Evolutionary conservation across 2,888 invertebrate species (phyloP).

Genomic region (Ischnus inquisitorius): DNA sequence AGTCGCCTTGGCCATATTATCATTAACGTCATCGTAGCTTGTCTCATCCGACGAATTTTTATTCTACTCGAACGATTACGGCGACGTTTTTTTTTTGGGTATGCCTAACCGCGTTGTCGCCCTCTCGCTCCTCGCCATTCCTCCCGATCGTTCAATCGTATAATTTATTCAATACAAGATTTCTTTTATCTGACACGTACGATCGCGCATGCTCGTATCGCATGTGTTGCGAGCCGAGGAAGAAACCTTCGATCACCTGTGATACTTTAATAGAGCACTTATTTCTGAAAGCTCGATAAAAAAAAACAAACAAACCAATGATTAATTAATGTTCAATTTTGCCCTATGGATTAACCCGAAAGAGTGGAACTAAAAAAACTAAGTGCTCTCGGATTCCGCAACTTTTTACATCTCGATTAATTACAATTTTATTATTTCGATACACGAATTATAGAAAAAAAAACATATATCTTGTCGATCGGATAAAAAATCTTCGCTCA

Average conservation of each 20-base stretch:
- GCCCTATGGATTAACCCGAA: no score
- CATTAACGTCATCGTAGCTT: conserved; percentile 37
- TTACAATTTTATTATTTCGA: not conserved
- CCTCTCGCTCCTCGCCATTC: not conserved
- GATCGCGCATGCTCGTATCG: not conserved
- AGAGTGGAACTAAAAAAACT: no score
- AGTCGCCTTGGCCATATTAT: conserved; percentile 37
- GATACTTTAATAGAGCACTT: no score
- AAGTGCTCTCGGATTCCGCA: no score
- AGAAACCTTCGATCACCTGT: not conserved
- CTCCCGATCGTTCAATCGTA: conserved; percentile 38
- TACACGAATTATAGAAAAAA: not conserved
- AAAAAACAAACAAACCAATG: no score
- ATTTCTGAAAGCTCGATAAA: no score
- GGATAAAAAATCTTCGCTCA: not conserved
- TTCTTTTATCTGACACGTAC: conserved; percentile 50
- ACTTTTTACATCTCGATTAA: no score
- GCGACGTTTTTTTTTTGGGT: conserved; percentile 36
- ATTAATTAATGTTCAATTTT: not conserved
- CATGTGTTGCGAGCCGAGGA: not conserved
- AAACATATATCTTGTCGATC: not conserved
- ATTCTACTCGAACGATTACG: conserved; percentile 19
- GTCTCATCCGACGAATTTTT: conserved; percentile 52
- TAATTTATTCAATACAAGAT: conserved; percentile 61
- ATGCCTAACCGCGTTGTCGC: not conserved